Evolutionary conservation across 1,140 invertebrate species (phyloP).

Genomic region (Drosophila orosa): DNA sequence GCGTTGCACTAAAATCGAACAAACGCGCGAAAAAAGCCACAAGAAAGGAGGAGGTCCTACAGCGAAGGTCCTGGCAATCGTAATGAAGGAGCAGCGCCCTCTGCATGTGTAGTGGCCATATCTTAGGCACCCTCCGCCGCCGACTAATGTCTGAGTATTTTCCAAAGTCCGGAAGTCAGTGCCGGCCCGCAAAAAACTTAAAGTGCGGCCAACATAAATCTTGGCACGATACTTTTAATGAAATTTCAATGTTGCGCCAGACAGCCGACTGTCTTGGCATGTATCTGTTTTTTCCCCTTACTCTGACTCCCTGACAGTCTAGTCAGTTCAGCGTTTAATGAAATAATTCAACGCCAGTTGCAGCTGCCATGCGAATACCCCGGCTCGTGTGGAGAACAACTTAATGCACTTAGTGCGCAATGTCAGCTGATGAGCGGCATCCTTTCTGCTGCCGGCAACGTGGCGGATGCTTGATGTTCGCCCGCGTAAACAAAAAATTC

Average conservation of each 20-base stretch:
- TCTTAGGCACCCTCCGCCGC: conserved; percentile 47
- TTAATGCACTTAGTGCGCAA: conserved; percentile 80
- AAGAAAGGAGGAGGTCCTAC: neutral
- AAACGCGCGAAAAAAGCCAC: conserved; percentile 61
- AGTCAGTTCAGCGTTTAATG: conserved; percentile 72
- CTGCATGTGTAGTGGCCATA: conserved; percentile 79
- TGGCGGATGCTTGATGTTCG: conserved; percentile 60
- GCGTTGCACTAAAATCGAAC: conserved; percentile 80
- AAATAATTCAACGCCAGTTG: conserved; percentile 76
- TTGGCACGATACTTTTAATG: conserved; percentile 76
- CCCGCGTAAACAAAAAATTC: conserved; percentile 23
- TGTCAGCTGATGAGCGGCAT: conserved; percentile 51
- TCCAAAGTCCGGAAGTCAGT: conserved; percentile 67
- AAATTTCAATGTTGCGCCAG: conserved; percentile 75
- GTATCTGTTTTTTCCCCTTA: conserved; percentile 14
- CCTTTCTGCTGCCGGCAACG: conserved; percentile 27
- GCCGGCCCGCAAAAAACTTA: conserved; percentile 66
- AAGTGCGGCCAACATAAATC: conserved; percentile 73
- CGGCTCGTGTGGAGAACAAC: conserved; percentile 68
- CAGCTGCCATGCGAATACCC: conserved; percentile 58
- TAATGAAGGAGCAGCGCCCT: conserved; percentile 49
- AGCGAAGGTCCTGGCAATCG: conserved; percentile 27
- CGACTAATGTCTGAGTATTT: conserved; percentile 75
- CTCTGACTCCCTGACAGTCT: conserved; percentile 24
- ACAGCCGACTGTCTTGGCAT: conserved; percentile 31